Base-by-base conservation (phyloP, 2,888 invertebrate species). In the Chydorus sphaericus region DNA sequence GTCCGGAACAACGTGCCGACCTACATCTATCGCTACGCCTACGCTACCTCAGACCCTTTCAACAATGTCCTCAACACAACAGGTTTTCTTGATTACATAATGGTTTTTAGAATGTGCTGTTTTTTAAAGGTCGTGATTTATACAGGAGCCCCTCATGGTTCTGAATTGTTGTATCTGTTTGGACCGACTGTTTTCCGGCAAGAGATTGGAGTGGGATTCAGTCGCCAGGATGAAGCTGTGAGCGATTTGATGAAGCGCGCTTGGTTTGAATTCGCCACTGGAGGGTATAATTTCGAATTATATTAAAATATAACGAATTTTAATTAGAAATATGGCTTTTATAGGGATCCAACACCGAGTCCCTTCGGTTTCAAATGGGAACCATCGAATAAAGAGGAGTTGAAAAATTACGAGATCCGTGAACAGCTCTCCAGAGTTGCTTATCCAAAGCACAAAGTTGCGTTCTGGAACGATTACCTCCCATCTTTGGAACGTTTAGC, bases 101-200 rank as follows among this genome's bases (percentile, higher is more conserved):
- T 16, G 5, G 44, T 23, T 44, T 38, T 38, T 20, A 8, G 38
- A 18, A 28, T 7, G 28, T 7, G 1, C 44, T n/a, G 44, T 18
- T 23, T 20, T 51, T 31, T 37, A 48, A 37, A 33, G 11, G 53
- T 55, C 30, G 50, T 61, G 28, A n/a, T 10, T 49, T 48, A 62
- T 64, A 20, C 60, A 77, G 82, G 82, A 56, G 77, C 80, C n/a
- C 74, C 77, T 1, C 80, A 82, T 61, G 79, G 81, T 5, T 74
- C 81, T 0, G 83, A 83, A 66, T 68, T 83, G 57, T 57, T 63
- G 8, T 64, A 63, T 48, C 55, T 64, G 14, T 63, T 64, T 54
- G 64, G 64, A 5, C 59, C 62, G 14, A 58, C 60, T 7, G 61
- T 61, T 8, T 63, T 62, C 50, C 60, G 59, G 20, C 63, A 62